Conservation (phyloP, 2,113 vertebrate genomes). For the Gallinago media region DNA sequence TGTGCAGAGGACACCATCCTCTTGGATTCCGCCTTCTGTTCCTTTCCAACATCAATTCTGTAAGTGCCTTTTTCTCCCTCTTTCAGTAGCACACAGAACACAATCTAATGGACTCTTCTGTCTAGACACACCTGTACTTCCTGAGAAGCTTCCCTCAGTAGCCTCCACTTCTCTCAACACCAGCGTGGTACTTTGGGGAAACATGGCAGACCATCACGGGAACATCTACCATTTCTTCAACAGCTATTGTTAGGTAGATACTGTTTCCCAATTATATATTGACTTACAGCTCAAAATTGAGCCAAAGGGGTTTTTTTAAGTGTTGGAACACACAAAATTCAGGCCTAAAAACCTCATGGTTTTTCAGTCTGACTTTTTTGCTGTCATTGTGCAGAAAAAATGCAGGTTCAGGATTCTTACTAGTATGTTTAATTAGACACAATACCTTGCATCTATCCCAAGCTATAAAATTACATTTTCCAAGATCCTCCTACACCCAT, state of each 20-base stretch:
- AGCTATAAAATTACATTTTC: not conserved
- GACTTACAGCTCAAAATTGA: not conserved
- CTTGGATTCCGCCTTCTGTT: not conserved
- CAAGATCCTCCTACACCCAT: not conserved
- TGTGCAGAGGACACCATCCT: not conserved
- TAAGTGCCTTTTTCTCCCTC: not conserved
- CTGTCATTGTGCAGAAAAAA: not conserved
- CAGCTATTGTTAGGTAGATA: not conserved
- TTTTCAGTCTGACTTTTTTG: not conserved
- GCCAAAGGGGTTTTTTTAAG: not conserved
- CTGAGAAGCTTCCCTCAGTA: not conserved
- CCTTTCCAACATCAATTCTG: not conserved
- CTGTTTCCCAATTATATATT: not conserved
- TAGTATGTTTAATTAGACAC: not conserved
- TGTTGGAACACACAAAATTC: not conserved
- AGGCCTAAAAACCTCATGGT: not conserved
- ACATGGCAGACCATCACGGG: not conserved
- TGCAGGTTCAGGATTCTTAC: not conserved
- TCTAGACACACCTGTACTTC: not conserved
- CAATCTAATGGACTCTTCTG: not conserved
- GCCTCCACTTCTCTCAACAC: not conserved
- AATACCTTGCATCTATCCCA: not conserved
- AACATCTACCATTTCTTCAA: not conserved
- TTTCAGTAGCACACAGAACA: not conserved
- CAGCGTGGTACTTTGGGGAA: not conserved